phyloP scores from a whole-genome alignment of 2,888 invertebrate species.

The Chouioia cunea region DNA sequence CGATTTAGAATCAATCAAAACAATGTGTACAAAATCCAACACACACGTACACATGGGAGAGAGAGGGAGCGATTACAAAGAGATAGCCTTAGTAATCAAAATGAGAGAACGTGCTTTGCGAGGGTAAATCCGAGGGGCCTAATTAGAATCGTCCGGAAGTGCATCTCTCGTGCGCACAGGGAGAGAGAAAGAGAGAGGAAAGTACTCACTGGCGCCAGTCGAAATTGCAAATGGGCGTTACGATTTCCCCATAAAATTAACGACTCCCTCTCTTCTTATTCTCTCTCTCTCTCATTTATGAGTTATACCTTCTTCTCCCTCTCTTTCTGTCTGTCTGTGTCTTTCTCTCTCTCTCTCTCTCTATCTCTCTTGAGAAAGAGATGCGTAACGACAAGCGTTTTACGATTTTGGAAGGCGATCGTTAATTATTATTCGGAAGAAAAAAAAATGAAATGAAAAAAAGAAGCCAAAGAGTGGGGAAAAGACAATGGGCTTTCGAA shows the following conservation, averaged over 20 bases:
- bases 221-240: conserved; percentile 13
- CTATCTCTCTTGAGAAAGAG: background rate
- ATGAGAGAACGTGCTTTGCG: too few species aligned
- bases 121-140: too few species aligned
- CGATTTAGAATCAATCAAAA: too few species aligned
- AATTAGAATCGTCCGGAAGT: too few species aligned
- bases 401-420: conserved; percentile 23
- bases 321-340: conserved; percentile 3
- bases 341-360: background rate
- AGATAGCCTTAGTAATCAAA: too few species aligned
- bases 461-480: conserved; percentile 17
- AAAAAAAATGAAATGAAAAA: conserved; percentile 9
- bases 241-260: conserved; percentile 66
- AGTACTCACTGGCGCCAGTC: too few species aligned
- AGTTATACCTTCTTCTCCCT: background rate
- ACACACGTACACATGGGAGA: too few species aligned
- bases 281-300: background rate
- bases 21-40: too few species aligned
- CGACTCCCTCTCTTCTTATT: conserved; percentile 52
- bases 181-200: too few species aligned
- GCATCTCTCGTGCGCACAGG: too few species aligned
- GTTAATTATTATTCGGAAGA: conserved; percentile 35
- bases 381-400: background rate
- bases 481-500: conserved; percentile 30
- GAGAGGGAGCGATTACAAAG: too few species aligned